These are phyloP conservation scores for Enteromius mattozi DNA, from an alignment of 2,797 vertebrate genomes.

Conservation along the genomic window DNA sequence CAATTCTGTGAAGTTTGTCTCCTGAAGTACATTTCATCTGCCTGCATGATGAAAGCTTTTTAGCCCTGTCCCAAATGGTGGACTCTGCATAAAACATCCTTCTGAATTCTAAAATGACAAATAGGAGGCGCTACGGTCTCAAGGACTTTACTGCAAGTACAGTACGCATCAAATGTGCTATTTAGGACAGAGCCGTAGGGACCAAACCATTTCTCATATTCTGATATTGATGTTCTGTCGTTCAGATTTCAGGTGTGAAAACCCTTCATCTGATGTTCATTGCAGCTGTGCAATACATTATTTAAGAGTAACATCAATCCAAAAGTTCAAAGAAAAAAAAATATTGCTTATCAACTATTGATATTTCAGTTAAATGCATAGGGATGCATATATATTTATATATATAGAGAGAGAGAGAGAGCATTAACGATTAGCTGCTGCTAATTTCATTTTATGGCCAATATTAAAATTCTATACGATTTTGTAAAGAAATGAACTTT, in stretches of 20 bases:
- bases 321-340: not conserved
- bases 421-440: not conserved
- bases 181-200: conserved; percentile 5
- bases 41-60: conserved; percentile 40
- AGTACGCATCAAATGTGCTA: not conserved
- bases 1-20: conserved; percentile 16
- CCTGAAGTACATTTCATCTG: conserved; percentile 28
- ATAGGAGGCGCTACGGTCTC: not conserved
- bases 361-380: not conserved
- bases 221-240: conserved; percentile 17
- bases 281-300: conserved; percentile 4
- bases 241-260: conserved; percentile 13
- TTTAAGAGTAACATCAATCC: conserved; percentile 29
- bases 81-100: not conserved
- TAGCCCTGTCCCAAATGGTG: conserved; percentile 20
- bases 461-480: not conserved
- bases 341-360: not conserved
- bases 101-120: conserved; percentile 14
- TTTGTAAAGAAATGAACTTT: not conserved
- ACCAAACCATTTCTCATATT: conserved; percentile 19
- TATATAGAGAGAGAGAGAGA: no score
- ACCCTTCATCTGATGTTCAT: conserved; percentile 14
- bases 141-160: not conserved
- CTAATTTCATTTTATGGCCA: not conserved
- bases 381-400: not conserved